Conservation (phyloP, 2,888 invertebrate species). For the Drosophila pseudotakahashii region DNA sequence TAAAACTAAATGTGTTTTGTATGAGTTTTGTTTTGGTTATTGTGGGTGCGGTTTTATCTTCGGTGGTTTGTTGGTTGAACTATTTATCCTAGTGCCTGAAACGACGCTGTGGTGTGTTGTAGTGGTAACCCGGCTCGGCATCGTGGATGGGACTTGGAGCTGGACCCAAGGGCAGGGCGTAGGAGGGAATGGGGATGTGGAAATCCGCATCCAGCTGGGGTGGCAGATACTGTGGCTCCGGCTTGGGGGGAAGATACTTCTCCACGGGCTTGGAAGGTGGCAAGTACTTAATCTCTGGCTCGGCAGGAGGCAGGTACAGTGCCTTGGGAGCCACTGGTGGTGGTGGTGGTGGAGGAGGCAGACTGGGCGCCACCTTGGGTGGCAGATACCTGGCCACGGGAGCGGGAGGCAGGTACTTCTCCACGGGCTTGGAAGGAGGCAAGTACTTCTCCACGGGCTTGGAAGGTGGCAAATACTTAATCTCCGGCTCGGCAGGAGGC, state of each 20-base stretch:
- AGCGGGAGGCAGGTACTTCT: slow-evolving; percentile 55
- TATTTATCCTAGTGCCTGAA: slow-evolving; percentile 55
- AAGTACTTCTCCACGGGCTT: slow-evolving; percentile 35
- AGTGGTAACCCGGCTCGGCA: slow-evolving; percentile 63
- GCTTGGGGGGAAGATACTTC: slow-evolving; percentile 44
- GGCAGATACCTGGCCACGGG: slow-evolving; percentile 50
- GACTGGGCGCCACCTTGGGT: slow-evolving; percentile 44
- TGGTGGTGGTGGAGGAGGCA: slow-evolving; percentile 47
- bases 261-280: slow-evolving; percentile 48
- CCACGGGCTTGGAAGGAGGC: slow-evolving; percentile 38
- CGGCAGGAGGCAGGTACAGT: slow-evolving; percentile 41
- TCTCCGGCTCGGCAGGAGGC: slow-evolving; percentile 45
- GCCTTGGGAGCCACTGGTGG: slow-evolving; percentile 30
- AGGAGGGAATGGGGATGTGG: slow-evolving; percentile 78
- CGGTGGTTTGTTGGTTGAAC: slow-evolving; percentile 1
- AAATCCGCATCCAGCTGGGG: slow-evolving; percentile 41
- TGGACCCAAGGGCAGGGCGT: slow-evolving; percentile 71
- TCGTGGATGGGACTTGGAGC: slow-evolving; percentile 26
- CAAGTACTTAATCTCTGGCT: slow-evolving; percentile 38
- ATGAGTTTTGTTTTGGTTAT: slow-evolving; percentile 14
- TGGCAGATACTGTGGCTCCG: slow-evolving; percentile 36
- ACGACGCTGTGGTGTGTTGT: slow-evolving; percentile 61
- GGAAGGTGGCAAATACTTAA: slow-evolving; percentile 51
- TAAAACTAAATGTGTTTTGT: slow-evolving; percentile 46
- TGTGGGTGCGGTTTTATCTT: not conserved